phyloP scores from a whole-genome alignment of 2,888 invertebrate genomes.

The Congeria kusceri region DNA sequence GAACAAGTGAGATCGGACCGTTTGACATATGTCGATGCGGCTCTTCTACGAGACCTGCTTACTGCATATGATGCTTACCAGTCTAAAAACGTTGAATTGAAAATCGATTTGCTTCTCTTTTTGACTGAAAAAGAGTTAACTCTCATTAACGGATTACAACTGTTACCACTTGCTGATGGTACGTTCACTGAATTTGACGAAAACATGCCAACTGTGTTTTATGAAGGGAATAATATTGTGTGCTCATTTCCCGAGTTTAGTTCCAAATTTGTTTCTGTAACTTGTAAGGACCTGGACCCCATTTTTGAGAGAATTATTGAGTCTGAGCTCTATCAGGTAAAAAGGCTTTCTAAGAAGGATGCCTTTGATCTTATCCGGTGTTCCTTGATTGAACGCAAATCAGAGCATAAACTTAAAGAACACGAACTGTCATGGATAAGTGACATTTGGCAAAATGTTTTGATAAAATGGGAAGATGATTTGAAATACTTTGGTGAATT shows the following conservation, averaged over 20 bases:
- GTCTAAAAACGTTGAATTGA: background rate
- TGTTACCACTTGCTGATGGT: slow-evolving; percentile 25
- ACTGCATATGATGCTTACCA: background rate
- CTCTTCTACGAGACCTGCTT: background rate
- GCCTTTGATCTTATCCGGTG: background rate
- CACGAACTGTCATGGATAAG: background rate
- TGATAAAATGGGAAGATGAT: background rate
- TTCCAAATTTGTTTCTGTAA: background rate
- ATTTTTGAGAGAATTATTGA: no score
- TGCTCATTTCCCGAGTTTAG: background rate
- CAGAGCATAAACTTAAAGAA: background rate
- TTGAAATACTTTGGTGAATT: background rate
- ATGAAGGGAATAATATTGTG: slow-evolving; percentile 4
- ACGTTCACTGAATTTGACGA: slow-evolving; percentile 5
- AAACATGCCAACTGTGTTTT: background rate
- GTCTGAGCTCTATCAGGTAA: background rate
- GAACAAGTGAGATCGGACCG: background rate
- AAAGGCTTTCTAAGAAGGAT: background rate
- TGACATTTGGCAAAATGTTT: slow-evolving; percentile 1
- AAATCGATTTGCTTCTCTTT: slow-evolving; percentile 9
- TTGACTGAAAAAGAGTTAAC: background rate
- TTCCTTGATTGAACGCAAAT: background rate
- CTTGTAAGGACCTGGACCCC: no score
- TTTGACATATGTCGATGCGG: background rate
- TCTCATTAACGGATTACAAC: background rate